Evolutionary conservation across 2,888 invertebrate species (phyloP).

Genomic region (Seira ritae): DNA sequence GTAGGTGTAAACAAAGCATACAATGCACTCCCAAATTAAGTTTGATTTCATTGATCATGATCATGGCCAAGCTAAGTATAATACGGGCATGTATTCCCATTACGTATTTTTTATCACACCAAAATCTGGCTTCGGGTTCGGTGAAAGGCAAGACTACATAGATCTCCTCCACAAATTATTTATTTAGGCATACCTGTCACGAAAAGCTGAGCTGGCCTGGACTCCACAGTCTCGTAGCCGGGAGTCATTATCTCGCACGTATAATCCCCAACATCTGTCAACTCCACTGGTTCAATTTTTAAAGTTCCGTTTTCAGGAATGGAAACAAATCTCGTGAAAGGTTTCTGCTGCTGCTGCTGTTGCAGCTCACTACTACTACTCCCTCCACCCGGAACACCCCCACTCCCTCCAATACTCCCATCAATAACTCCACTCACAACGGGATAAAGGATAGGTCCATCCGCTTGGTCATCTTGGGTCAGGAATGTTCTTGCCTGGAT

Average conservation of each 20-base stretch:
- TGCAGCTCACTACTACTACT: slow-evolving; percentile 52
- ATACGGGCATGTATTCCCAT: too few species aligned
- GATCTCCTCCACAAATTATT: too few species aligned
- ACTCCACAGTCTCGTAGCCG: slow-evolving; percentile 80
- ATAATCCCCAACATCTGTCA: slow-evolving; percentile 82
- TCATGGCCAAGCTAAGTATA: too few species aligned
- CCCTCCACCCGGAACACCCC: slow-evolving; percentile 36
- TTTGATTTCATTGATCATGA: too few species aligned
- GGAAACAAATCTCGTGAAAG: slow-evolving; percentile 71
- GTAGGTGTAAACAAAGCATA: too few species aligned
- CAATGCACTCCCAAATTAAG: too few species aligned
- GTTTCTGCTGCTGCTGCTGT: slow-evolving; percentile 59
- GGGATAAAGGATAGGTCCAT: slow-evolving; percentile 54
- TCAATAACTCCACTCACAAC: slow-evolving; percentile 50
- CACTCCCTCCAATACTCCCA: slow-evolving; percentile 22
- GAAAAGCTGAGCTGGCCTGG: slow-evolving; percentile 76
- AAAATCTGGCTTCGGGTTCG: too few species aligned
- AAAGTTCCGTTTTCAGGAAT: slow-evolving; percentile 78
- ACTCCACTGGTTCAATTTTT: slow-evolving; percentile 77
- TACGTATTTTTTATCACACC: too few species aligned
- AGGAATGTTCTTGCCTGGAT: slow-evolving; percentile 70
- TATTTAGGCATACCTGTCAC: slow-evolving; percentile 70
- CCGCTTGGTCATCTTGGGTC: slow-evolving; percentile 61
- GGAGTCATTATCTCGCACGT: slow-evolving; percentile 82
- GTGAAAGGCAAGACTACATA: not conserved